Base-by-base conservation (phyloP, 2,797 vertebrate species). In the Rhinoraja longicauda region DNA sequence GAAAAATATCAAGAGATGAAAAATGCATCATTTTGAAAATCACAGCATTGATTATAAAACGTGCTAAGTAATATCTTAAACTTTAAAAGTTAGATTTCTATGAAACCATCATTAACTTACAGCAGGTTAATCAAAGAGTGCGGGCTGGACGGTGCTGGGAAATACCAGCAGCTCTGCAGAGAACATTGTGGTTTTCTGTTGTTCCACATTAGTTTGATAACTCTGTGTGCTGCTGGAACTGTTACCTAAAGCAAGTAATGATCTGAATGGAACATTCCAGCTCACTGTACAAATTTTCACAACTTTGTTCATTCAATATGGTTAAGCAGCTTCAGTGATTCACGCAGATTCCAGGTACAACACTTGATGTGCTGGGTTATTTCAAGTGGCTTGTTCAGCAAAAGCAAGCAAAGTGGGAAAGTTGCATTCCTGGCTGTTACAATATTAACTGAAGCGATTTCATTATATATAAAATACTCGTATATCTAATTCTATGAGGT, bases 41-140 rank as follows among this genome's bases (percentile, higher is more conserved):
- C 39, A 29, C 70, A 72, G 72, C 53, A 39, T 73, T 26, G n/a
- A n/a, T 57, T 57, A 73, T 73, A 53, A 91, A 36, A 4, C 7
- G 24, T 45, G 39, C 53, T 91, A 8, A 73, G 67, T 15, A 24
- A 4, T 53, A 91, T 24, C n/a, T 45, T 73, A 53, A 45, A 32
- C 7, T 0, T 39, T 24, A 17, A 9, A 70, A 90, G 62, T 90
- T 32, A 90, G 62, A 19, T 90, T 90, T 62, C 29, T 39, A 53
- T n/a, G 64, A 21, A 90, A 67, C 62, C 86, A 90, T 36, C 62
- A 90, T 36, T 90, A 90, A 70, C 36, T 90, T 90, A 91, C 4
- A 73, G 70, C 39, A 29, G 36, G 39, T 53, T 29, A 26, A 26
- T 91, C 70, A 72, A 70, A 90, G 67, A 53, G 39, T 21, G 24